Conservation (phyloP, 2,113 vertebrate species). For the Echinops telfairi region DNA sequence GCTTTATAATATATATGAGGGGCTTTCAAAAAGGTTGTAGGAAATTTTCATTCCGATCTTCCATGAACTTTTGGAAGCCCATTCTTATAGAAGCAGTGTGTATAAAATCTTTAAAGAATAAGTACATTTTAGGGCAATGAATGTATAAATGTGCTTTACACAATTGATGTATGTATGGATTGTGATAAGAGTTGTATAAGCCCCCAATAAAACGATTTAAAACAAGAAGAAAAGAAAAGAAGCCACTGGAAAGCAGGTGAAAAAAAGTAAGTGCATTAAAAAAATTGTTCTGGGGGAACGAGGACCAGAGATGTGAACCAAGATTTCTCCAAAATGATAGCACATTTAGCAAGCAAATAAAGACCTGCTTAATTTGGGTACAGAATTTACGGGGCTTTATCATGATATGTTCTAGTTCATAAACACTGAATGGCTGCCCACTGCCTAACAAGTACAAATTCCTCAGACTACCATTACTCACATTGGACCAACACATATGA, state of each 20-base stretch:
- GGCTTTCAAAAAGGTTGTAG: no score
- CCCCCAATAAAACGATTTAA: no score
- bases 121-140: no score
- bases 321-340: conserved; percentile 5
- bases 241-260: no score
- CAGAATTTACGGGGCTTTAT: not conserved
- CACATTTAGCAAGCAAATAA: not conserved
- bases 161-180: no score
- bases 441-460: not conserved
- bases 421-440: conserved; percentile 1
- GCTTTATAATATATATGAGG: not conserved
- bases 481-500: not conserved
- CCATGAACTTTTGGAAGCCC: no score
- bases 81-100: not conserved
- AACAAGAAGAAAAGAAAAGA: no score
- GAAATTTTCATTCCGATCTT: no score
- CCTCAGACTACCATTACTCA: not conserved
- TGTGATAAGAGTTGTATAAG: no score
- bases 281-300: not conserved
- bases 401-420: not conserved
- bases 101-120: not conserved
- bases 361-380: not conserved
- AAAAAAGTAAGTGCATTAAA: no score
- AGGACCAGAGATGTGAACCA: not conserved
- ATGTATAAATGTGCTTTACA: no score